phyloP scores from a whole-genome alignment of 2,797 vertebrate species.

The Percopsis omiscomaycus region DNA sequence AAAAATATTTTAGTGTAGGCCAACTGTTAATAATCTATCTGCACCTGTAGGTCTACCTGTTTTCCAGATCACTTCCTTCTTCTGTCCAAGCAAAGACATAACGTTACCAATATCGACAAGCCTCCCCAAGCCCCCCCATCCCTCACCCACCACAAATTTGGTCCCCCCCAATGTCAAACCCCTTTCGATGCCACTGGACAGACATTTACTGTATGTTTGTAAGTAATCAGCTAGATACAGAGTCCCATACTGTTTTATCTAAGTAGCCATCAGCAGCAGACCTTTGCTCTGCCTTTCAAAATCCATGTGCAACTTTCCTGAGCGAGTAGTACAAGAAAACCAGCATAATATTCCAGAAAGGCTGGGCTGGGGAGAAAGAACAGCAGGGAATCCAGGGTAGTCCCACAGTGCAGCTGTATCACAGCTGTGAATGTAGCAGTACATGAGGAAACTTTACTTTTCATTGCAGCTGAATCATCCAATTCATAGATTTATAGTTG shows the following conservation, averaged over 20 bases:
- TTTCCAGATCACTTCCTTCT: too few species aligned
- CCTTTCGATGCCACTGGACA: too few species aligned
- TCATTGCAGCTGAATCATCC: conserved; percentile 39
- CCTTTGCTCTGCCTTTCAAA: conserved; percentile 30
- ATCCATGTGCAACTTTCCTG: conserved; percentile 9
- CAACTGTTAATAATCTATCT: too few species aligned
- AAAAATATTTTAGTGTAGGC: too few species aligned
- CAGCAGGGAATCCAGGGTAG: conserved; percentile 11
- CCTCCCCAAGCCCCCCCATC: too few species aligned
- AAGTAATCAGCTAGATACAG: not conserved
- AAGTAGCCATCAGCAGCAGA: conserved; percentile 9
- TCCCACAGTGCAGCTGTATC: conserved; percentile 12
- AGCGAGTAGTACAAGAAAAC: conserved; percentile 1
- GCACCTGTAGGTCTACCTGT: too few species aligned
- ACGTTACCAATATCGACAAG: too few species aligned
- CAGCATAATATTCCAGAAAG: conserved; percentile 30
- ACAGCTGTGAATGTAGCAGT: not conserved
- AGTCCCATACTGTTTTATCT: conserved; percentile 21
- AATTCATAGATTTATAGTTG: conserved; percentile 21
- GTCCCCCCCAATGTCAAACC: too few species aligned
- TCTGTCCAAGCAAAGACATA: too few species aligned
- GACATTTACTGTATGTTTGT: too few species aligned
- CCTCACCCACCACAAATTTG: too few species aligned
- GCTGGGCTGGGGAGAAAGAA: conserved; percentile 9
- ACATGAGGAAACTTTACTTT: conserved; percentile 22